Evolutionary conservation across 2,888 invertebrate species (phyloP).

Genomic region (Drosophila fungiperda): DNA sequence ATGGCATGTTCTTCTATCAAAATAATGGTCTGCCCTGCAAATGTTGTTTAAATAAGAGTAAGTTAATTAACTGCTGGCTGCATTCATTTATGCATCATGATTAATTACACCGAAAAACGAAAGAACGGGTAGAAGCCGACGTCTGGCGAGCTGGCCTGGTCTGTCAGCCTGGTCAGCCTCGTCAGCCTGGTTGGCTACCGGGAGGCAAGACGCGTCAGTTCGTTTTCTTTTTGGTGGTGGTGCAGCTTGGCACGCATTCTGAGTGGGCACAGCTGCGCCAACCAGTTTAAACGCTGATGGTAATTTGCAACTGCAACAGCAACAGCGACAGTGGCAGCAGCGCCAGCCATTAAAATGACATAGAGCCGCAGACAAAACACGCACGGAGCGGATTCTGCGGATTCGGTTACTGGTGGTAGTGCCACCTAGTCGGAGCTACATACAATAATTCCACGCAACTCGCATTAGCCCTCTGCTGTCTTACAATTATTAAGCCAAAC

Average conservation of each 20-base stretch:
- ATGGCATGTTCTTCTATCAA: slow-evolving; percentile 15
- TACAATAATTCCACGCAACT: slow-evolving; percentile 5
- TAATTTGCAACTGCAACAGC: slow-evolving; percentile 57
- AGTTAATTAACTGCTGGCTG: slow-evolving; percentile 83
- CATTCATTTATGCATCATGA: slow-evolving; percentile 83
- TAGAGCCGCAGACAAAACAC: slow-evolving; percentile 64
- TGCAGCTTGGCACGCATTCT: slow-evolving; percentile 73
- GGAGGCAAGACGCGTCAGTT: slow-evolving; percentile 59
- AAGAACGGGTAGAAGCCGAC: slow-evolving; percentile 40
- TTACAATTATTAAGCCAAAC: slow-evolving; percentile 69
- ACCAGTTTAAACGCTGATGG: slow-evolving; percentile 78
- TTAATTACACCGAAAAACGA: slow-evolving; percentile 69
- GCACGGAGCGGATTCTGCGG: slow-evolving; percentile 41
- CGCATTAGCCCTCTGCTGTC: slow-evolving; percentile 50
- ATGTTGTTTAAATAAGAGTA: slow-evolving; percentile 77
- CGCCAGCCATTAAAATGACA: slow-evolving; percentile 79
- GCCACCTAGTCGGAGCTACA: slow-evolving; percentile 18
- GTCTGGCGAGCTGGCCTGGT: slow-evolving; percentile 31
- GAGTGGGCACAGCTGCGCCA: slow-evolving; percentile 69
- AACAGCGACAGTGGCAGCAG: slow-evolving; percentile 52
- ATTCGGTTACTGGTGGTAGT: slow-evolving; percentile 33
- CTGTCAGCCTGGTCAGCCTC: slow-evolving; percentile 67
- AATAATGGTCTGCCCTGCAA: slow-evolving; percentile 21
- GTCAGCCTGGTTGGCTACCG: slow-evolving; percentile 68
- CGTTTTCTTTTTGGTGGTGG: slow-evolving; percentile 36